Conservation (phyloP, 2,888 invertebrate species). For the Lasioglossum marginatum region DNA sequence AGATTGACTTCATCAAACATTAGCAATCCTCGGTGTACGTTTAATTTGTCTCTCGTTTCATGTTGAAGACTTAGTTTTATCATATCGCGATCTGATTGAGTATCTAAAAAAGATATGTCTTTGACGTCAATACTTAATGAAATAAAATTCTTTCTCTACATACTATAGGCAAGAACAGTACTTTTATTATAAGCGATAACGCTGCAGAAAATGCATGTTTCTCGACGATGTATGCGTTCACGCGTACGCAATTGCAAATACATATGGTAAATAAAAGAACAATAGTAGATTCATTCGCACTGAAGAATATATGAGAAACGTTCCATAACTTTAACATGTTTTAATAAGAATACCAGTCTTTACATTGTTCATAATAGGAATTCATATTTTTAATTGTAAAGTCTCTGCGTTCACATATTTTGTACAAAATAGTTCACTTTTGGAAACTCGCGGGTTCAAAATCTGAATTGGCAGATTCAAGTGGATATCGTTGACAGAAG, state of each 20-base stretch:
- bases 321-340: not conserved
- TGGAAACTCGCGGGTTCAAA: not conserved
- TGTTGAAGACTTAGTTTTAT: not conserved
- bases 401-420: not conserved
- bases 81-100: not conserved
- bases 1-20: not conserved
- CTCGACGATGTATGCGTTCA: not conserved
- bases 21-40: not conserved
- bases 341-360: slow-evolving; percentile 4
- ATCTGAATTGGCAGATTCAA: not conserved
- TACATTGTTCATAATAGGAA: not conserved
- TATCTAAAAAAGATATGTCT: slow-evolving; percentile 6
- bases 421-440: not conserved
- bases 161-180: not conserved
- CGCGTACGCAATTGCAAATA: not conserved
- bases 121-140: slow-evolving; percentile 2
- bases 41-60: not conserved
- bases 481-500: not conserved
- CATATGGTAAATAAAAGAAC: not conserved
- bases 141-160: not conserved
- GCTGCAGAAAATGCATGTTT: not conserved
- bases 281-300: not conserved
- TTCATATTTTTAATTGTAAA: not conserved
- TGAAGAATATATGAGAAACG: slow-evolving; percentile 33
- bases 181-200: not conserved